Evolutionary conservation across 1,140 invertebrate genomes (phyloP), one percentile per base, ranked within the genome.

Genomic region (Metaphire vulgaris): DNA sequence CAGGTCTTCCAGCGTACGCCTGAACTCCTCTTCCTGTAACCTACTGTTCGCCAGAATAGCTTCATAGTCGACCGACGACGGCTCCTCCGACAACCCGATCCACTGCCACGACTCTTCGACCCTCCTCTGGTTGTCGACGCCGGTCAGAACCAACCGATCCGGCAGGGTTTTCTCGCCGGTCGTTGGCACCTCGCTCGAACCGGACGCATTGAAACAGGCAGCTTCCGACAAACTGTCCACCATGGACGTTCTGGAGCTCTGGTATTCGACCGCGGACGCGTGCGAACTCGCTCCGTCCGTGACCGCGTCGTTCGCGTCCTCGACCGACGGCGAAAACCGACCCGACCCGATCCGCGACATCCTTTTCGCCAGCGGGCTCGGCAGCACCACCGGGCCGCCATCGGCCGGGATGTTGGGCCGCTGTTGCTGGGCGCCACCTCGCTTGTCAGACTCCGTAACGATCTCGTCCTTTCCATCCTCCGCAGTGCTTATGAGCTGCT

Each of bases 401-500:
- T 56, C 41, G 41, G 41, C 41, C 41, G 41, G 41, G 6, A 56
- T 56, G 41, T 56, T 56, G 6, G 41, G 41, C 21, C 41, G 41
- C n/a, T n/a, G n/a, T n/a, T n/a, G n/a, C n/a, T n/a, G n/a, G n/a
- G n/a, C n/a, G 21, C 6, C 21, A 21, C 21, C 21, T 21, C 41
- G 41, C 6, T 56, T 56, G 41, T 56, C 41, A 6, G 21, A 56
- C 6, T 56, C 41, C 6, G 41, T 6, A 21, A 12, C 21, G 41
- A 21, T 21, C 21, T 56, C 1, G 21, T 41, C 34, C 16, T 34
- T 21, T 16, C 56, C 72, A 21, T 34, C 28, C 28, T 73, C 33
- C 21, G 56, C 28, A 26, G 33, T 77, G 66, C 81, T 81, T 34
- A 85, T 81, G 64, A 85, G 79, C 77, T 86, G 83, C 66, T 83